Percentiles rank a stretch among this genome's conserved stretches.
Conservation (phyloP, 2,113 vertebrate genomes). For the Cephalopholis sonnerati region DNA sequence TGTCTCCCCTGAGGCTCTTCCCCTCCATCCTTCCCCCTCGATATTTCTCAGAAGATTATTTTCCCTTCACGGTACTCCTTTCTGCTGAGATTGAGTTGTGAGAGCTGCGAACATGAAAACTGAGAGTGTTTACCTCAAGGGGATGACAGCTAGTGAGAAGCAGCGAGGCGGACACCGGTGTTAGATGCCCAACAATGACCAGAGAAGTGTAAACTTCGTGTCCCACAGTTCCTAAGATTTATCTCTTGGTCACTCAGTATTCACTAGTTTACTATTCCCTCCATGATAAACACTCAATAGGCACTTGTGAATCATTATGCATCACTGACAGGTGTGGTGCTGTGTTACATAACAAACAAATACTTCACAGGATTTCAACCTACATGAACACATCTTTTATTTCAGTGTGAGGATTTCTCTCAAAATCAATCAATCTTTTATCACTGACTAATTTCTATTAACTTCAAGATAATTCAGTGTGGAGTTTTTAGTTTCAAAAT, state of each 20-base stretch:
- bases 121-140: conserved; percentile 56
- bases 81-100: conserved; percentile 42
- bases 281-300: background rate
- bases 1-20: conserved; percentile 19
- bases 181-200: conserved; percentile 36
- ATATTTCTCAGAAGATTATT: conserved; percentile 51
- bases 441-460: background rate
- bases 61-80: conserved; percentile 17
- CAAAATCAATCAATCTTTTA: background rate
- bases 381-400: background rate
- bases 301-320: background rate
- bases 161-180: conserved; percentile 2
- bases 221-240: background rate
- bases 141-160: conserved; percentile 47
- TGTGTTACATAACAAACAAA: background rate
- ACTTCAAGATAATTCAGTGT: background rate
- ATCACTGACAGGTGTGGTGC: background rate
- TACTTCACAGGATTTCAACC: background rate
- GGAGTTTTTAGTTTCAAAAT: background rate
- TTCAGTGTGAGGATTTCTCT: background rate
- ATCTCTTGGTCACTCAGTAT: background rate
- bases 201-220: conserved; percentile 26
- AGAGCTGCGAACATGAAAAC: conserved; percentile 60
- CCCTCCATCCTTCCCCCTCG: conserved; percentile 11
- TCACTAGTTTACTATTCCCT: background rate